Conservation (phyloP, 2,113 vertebrate genomes). For the Coracopsis vasa region DNA sequence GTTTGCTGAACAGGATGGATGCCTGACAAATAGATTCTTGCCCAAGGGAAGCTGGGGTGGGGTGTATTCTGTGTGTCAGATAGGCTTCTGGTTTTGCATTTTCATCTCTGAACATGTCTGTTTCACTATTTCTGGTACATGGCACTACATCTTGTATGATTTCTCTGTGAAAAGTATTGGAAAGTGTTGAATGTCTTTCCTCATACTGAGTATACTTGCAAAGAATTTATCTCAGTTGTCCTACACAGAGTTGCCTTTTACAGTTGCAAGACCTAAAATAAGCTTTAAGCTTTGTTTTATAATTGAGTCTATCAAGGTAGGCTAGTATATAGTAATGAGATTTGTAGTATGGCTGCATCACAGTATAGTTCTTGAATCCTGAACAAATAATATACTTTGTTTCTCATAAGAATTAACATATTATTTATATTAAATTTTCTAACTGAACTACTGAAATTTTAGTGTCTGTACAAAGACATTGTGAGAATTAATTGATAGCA, state of each 20-base stretch:
- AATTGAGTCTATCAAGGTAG: not conserved
- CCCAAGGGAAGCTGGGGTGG: not conserved
- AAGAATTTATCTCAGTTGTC: not conserved
- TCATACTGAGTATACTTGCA: not conserved
- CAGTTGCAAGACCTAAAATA: not conserved
- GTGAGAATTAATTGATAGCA: not conserved
- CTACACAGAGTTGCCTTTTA: not conserved
- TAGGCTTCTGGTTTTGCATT: not conserved
- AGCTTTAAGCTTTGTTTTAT: not conserved
- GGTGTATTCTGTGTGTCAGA: not conserved
- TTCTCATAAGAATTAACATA: not conserved
- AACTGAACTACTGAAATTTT: not conserved
- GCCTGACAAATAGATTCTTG: not conserved
- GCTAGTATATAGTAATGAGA: not conserved
- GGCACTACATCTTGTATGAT: not conserved
- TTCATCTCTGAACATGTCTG: not conserved
- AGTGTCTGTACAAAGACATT: not conserved
- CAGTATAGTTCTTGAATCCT: not conserved
- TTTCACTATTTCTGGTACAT: not conserved
- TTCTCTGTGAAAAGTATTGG: not conserved
- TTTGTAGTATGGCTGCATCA: not conserved
- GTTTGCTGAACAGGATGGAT: not conserved
- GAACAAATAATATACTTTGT: not conserved
- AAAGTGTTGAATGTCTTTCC: not conserved
- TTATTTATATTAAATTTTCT: not conserved